Evolutionary conservation across 1,140 invertebrate genomes (phyloP), one percentile per base, ranked within the genome.

Genomic region (Cyphomyrmex costatus): DNA sequence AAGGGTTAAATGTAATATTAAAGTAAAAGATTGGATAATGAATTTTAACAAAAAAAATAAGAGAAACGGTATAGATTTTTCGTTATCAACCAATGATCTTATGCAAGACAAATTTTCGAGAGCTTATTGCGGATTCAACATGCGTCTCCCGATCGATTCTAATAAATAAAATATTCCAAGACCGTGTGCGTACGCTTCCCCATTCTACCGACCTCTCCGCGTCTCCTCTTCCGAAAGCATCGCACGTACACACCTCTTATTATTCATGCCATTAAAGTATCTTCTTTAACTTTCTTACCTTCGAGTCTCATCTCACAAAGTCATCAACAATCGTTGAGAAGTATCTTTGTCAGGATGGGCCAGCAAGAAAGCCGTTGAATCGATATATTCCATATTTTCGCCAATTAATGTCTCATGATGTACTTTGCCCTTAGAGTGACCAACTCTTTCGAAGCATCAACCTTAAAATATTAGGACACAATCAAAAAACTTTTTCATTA

Each of bases 101-200:
- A 42, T 8, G 36, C 36, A 42, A 42, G 36, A 42, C 36, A 8
- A 42, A 42, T 42, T 42, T 42, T 42, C 36, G 36, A 42, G 36
- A 42, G 36, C 36, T 12, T 42, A 42, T 42, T 42, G 36, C 36
- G 19, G 56, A 71, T 56, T 56, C 46, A 30, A 4, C 78, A 27
- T 8, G n/a, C 61, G 12, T 42, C 36, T 42, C 36, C 2, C 6
- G 16, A n/a, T 79, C 51, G 46, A 80, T 82, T 70, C 21, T 58
- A 33, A 74, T 49, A 74, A 77, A 89, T 93, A 91, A 92, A 66
- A 91, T 93, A 93, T 93, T 93, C 90, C 85, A 63, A n/a, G 61
- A 78, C 71, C 91, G 87, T 90, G 85, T 84, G 85, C 86, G 63
- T 33, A 24, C 79, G 76, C 88, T 89, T 89, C 88, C 88, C 84